Evolutionary conservation across 2,888 invertebrate species (phyloP), one percentile per base, ranked within the genome.

Genomic region (Ennomos erosarius): DNA sequence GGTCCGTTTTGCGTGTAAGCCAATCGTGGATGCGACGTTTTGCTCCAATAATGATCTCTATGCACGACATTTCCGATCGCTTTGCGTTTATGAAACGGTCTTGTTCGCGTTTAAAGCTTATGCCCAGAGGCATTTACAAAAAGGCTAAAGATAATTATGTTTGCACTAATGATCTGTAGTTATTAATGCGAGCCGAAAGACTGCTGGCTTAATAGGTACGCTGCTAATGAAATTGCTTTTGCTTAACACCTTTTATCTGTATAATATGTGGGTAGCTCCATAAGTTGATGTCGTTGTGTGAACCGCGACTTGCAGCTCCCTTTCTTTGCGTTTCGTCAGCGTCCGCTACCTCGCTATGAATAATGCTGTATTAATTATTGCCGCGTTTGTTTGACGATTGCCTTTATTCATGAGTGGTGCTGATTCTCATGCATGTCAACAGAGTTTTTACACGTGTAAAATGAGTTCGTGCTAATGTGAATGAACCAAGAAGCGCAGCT

Each of bases 1-100:
- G 82, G 82, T 83, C 76, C 75, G 80, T 81, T 85, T 87, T 75
- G 85, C 85, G 79, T 85, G 86, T 77, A 81, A 76, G 78, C 72
- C 67, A 69, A 75, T 74, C 72, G 70, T 84, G 84, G 84, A 85
- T 82, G 77, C 69, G 81, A 83, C 80, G 56, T 72, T 67, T 79
- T 66, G 69, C 68, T 69, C 63, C 67, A 73, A 74, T 82, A 78
- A 82, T 74, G 78, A 69, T 70, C 65, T 64, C 64, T 77, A 66
- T 51, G 53, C 75, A 76, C 71, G 73, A 67, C 57, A 77, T 55
- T 68, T 48, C 58, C 51, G 62, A 68, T 65, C 50, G 60, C 67
- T 71, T 68, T 59, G 62, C 62, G 59, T 59, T 65, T 57, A 40
- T 49, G 55, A 55, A 40, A 52, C 47, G 49, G 36, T 57, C 53